A percentile compares a stretch with the other conserved stretches of the same genome.
phyloP scores from a whole-genome alignment of 2,888 invertebrate species.

The Hofmannophila pseudospretella region DNA sequence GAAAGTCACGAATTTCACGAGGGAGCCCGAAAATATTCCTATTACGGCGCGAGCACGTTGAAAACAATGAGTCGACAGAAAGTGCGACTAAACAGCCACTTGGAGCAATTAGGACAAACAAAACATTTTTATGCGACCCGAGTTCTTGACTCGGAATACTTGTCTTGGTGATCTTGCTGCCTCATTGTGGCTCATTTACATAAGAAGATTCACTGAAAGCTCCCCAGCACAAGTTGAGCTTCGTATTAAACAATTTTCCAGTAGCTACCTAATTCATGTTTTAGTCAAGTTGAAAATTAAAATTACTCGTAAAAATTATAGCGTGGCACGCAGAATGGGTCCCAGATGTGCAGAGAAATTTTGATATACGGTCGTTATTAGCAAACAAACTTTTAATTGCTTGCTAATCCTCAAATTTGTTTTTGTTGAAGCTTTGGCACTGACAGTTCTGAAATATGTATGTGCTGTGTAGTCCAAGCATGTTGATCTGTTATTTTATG shows the following conservation, averaged over 20 bases:
- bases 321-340: conserved; percentile 17
- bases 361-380: conserved; percentile 65
- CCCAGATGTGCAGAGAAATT: conserved; percentile 52
- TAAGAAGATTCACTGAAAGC: conserved; percentile 39
- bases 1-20: conserved; percentile 61
- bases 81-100: conserved; percentile 67
- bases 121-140: conserved; percentile 67
- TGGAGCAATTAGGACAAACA: conserved; percentile 73
- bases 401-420: conserved; percentile 41
- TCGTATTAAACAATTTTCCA: conserved; percentile 18
- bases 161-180: conserved; percentile 24
- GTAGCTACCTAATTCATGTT: not conserved
- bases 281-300: not conserved
- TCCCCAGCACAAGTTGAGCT: conserved; percentile 20
- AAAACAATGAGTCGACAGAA: conserved; percentile 73
- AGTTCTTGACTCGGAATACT: conserved; percentile 18
- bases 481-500: too few relatives aligned
- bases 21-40: conserved; percentile 62
- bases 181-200: conserved; percentile 47
- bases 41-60: conserved; percentile 57
- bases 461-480: too few relatives aligned
- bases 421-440: conserved; percentile 4
- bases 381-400: conserved; percentile 71
- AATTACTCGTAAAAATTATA: not conserved
- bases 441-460: not conserved